Evolutionary conservation across 2,113 vertebrate genomes (phyloP).

Genomic region (Crocuta crocuta): DNA sequence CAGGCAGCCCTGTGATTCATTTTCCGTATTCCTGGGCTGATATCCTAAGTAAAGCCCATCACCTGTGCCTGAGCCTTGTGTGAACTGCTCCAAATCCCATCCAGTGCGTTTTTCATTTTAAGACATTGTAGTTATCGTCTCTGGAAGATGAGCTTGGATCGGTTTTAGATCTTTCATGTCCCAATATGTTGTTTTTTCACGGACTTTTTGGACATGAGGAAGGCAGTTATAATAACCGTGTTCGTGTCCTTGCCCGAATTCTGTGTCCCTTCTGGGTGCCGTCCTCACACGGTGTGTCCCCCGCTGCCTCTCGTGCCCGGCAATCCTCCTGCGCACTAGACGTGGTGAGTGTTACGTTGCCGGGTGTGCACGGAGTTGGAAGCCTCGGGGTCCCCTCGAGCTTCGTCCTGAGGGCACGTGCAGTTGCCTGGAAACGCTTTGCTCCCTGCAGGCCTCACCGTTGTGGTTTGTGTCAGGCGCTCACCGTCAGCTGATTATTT

Average conservation of each 20-base stretch:
- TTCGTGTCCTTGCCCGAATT: neutral
- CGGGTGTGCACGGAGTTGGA: neutral
- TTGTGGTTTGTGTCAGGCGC: neutral
- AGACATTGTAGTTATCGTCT: neutral
- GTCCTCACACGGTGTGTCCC: too few species aligned
- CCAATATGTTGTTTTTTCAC: neutral
- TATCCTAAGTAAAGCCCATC: neutral
- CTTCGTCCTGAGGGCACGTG: neutral
- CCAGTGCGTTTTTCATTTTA: neutral
- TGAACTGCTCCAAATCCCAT: too few species aligned
- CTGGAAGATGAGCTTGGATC: neutral
- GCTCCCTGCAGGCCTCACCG: neutral
- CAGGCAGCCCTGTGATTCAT: neutral
- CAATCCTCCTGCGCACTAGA: rapidly evolving
- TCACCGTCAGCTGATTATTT: neutral
- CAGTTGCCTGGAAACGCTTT: neutral
- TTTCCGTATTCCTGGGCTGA: neutral
- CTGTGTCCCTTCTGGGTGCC: neutral
- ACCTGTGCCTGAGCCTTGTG: neutral
- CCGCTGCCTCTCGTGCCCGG: neutral
- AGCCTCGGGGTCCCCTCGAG: neutral
- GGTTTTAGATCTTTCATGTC: neutral
- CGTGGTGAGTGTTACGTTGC: neutral
- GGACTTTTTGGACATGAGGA: neutral
- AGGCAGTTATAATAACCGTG: rapidly evolving